These are phyloP conservation scores for Synanthedon formicaeformis DNA, from an alignment of 2,888 invertebrate genomes.

Conservation along the genomic window DNA sequence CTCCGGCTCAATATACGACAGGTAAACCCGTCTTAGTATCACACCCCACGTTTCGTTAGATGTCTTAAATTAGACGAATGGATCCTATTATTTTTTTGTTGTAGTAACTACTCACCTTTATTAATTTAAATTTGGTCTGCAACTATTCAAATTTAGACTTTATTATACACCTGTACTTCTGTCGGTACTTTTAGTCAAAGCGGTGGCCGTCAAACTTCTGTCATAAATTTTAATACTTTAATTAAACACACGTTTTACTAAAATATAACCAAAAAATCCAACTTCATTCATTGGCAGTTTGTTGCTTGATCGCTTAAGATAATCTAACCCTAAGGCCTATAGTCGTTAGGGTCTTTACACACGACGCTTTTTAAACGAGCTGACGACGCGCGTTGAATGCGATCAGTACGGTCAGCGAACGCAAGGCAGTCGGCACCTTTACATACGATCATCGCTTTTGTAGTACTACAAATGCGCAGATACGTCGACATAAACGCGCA, in stretches of 20 bases:
- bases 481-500: no score
- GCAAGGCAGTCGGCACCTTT: no score
- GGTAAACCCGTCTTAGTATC: constrained; percentile 63
- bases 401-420: no score
- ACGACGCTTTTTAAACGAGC: no score
- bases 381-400: no score
- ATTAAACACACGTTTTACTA: constrained; percentile 7
- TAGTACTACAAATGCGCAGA: no score
- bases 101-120: neutral
- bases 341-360: no score
- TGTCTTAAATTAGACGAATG: constrained; percentile 28
- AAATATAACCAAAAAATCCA: no score
- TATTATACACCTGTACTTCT: neutral
- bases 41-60: constrained; percentile 11
- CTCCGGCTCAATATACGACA: constrained; percentile 84
- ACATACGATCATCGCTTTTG: no score
- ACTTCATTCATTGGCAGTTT: no score
- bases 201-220: neutral
- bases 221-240: neutral
- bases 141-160: neutral
- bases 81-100: neutral
- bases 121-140: neutral
- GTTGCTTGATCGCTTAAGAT: no score
- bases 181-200: neutral
- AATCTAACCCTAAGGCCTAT: no score